phyloP scores from a whole-genome alignment of 1,140 invertebrate genomes.

The Drosophila cardini region DNA sequence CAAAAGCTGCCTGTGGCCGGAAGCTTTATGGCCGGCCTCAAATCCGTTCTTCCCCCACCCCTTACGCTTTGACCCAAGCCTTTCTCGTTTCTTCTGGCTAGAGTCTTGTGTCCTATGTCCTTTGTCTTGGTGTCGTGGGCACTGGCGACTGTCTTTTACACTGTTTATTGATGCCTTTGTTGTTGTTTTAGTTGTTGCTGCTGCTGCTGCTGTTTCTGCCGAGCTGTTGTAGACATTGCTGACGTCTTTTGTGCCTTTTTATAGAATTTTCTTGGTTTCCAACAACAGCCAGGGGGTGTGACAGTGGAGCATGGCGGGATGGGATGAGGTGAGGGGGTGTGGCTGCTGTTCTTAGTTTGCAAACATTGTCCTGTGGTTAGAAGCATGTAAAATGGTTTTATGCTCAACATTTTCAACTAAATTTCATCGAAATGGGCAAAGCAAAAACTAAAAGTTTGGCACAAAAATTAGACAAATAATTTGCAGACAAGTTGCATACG shows the following conservation, averaged over 20 bases:
- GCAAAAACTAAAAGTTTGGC: constrained; percentile 19
- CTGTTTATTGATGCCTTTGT: constrained; percentile 78
- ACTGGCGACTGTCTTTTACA: constrained; percentile 71
- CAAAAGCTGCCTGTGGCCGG: constrained; percentile 38
- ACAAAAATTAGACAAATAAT: constrained; percentile 39
- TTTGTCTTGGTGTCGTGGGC: constrained; percentile 25
- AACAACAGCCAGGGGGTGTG: constrained; percentile 40
- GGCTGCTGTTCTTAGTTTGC: constrained; percentile 59
- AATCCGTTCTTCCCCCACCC: constrained; percentile 12
- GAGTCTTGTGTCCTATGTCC: not conserved
- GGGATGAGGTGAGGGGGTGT: not conserved
- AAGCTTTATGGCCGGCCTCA: constrained; percentile 39
- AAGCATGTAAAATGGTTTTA: constrained; percentile 79
- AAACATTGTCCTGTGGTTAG: constrained; percentile 74
- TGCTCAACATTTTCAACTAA: constrained; percentile 60
- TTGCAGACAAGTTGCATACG: constrained; percentile 16
- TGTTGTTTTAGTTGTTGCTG: constrained; percentile 43
- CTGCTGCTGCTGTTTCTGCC: constrained; percentile 40
- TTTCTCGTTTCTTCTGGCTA: not conserved
- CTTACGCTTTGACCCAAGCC: not conserved
- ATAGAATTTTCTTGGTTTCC: constrained; percentile 72
- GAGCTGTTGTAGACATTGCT: constrained; percentile 72
- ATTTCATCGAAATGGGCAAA: constrained; percentile 22
- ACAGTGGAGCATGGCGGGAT: not conserved
- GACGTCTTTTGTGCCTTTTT: constrained; percentile 80